Conservation (phyloP, 2,113 vertebrate genomes). For the Galemys pyrenaicus region DNA sequence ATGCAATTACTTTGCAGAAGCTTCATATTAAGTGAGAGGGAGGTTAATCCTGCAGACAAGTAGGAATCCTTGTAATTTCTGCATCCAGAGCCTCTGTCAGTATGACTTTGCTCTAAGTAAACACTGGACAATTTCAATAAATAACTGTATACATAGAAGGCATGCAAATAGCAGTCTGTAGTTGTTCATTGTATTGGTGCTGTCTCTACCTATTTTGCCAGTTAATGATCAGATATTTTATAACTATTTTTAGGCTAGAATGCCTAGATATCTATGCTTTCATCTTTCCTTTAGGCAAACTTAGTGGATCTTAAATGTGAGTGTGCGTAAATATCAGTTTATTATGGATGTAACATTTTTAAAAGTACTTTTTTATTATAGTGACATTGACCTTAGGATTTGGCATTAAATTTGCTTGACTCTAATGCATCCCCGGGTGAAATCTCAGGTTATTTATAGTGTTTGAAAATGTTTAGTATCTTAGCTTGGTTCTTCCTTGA, state of each 20-base stretch:
- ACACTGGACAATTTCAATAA: neutral
- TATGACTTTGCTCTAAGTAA: neutral
- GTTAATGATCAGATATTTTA: neutral
- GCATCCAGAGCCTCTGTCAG: no score
- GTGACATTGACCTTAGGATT: neutral
- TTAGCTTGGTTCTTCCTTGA: neutral
- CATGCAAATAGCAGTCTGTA: neutral
- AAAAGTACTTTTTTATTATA: neutral
- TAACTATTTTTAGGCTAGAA: neutral
- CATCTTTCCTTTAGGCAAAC: neutral
- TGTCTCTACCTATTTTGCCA: neutral
- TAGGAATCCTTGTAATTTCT: neutral
- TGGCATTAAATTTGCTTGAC: neutral
- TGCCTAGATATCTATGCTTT: neutral
- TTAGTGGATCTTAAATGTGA: neutral
- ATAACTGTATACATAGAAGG: neutral
- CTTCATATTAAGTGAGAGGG: neutral
- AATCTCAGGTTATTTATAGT: neutral
- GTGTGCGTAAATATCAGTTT: neutral
- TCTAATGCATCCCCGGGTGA: neutral
- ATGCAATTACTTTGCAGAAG: neutral
- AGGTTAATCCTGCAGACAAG: neutral
- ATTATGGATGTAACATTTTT: neutral
- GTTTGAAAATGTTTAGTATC: neutral
- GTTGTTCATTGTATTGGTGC: fast-evolving